Conservation (phyloP, 2,797 vertebrate species). For the Euphonia xanthogaster region DNA sequence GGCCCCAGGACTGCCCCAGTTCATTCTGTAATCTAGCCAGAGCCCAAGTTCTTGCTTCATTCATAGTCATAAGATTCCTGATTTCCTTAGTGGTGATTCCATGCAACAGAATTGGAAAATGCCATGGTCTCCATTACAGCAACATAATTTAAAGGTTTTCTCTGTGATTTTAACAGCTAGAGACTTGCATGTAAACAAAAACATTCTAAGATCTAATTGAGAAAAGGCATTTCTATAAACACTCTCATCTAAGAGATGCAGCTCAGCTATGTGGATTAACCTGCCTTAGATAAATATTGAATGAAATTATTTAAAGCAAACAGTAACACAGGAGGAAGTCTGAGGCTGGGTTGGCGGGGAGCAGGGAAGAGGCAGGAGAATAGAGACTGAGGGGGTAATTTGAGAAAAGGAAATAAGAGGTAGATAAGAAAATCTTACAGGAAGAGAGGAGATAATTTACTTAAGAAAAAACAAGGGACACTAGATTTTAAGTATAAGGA, state of each 20-base stretch:
- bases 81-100: not conserved
- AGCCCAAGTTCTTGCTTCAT: not conserved
- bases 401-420: not conserved
- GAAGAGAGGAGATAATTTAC: not conserved
- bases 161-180: not conserved
- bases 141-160: not conserved
- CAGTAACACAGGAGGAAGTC: not conserved
- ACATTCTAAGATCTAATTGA: not conserved
- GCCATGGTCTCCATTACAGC: not conserved
- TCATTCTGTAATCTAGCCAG: not conserved
- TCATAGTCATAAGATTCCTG: not conserved
- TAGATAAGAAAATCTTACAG: not conserved
- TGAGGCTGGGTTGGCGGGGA: not conserved
- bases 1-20: not conserved
- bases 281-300: not conserved
- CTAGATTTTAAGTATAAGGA: not conserved
- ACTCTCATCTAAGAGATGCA: not conserved
- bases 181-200: not conserved
- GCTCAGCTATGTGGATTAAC: not conserved
- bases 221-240: not conserved
- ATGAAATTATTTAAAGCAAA: not conserved
- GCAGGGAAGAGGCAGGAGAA: fast-evolving
- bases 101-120: not conserved
- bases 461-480: not conserved
- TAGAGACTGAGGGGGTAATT: not conserved